Evolutionary conservation across 2,888 invertebrate genomes (phyloP).

Genomic region (Tenthredo livida): DNA sequence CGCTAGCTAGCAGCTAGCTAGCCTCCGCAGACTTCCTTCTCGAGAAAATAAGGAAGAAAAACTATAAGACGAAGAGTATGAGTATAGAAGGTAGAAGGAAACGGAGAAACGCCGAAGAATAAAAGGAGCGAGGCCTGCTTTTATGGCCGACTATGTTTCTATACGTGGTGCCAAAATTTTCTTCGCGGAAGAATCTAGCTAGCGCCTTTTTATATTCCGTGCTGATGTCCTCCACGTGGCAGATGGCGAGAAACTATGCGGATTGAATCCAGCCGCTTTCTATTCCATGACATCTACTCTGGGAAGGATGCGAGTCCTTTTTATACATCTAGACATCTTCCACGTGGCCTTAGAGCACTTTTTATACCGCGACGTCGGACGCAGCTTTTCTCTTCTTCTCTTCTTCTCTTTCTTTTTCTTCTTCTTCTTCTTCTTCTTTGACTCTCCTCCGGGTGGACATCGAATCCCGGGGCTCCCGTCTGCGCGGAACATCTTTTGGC

Average conservation of each 20-base stretch:
- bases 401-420: neutral
- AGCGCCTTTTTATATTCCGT: slow-evolving; percentile 1
- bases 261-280: slow-evolving; percentile 30
- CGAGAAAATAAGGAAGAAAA: neutral
- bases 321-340: slow-evolving; percentile 23
- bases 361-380: neutral
- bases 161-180: slow-evolving; percentile 21
- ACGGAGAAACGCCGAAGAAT: neutral
- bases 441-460: neutral
- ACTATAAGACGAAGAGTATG: neutral
- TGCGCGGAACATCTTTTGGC: slow-evolving; percentile 37
- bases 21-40: neutral
- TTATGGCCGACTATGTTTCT: neutral
- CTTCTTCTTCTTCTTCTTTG: neutral
- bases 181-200: neutral
- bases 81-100: neutral
- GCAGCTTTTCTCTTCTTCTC: neutral
- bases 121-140: neutral
- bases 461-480: slow-evolving; percentile 7
- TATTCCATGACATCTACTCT: slow-evolving; percentile 21
- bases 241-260: neutral
- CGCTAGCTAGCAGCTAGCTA: neutral
- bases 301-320: slow-evolving; percentile 10
- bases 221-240: slow-evolving; percentile 22
- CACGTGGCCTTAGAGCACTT: slow-evolving; percentile 21